Evolutionary conservation across 2,113 vertebrate genomes (phyloP), one percentile per base, ranked within the genome.

Genomic region (Podilymbus podiceps): DNA sequence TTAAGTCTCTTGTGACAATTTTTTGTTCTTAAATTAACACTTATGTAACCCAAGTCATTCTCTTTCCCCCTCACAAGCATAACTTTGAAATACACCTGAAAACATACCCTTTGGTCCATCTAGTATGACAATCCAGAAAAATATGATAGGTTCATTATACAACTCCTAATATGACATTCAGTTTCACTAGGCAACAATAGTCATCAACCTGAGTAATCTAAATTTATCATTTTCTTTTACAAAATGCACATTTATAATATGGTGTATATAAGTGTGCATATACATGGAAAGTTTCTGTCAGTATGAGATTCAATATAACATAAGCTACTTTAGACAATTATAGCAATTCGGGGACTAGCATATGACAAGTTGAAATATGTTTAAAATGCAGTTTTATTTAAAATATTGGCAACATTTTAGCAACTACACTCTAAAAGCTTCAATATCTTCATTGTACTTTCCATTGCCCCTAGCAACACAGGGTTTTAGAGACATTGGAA

Each of bases 211-310:
- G 40, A 72, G 52, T 40, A 59, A 79, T 35, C 9, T 53, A 76
- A 72, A 62, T 35, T 16, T 88, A 49, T 76, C 1, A 38, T 42
- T 64, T 88, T 62, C 28, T 73, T 89, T 73, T 84, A 64, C 8
- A 53, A 83, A 85, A 52, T 60, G 9, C 6, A 76, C 5, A 59
- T 63, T 76, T 90, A 40, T 40, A 40, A 44, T 33, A 64, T 4
- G 1, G 3, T 42, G 42, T 76, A 22, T 20, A 10, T 47, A 47
- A 58, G 9, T 10, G 4, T 72, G 31, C 1, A 0, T 59, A 42
- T 40, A 69, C 12, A 38, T 27, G 18, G 49, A 33, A 66, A 73
- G 22, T 69, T 95, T 74, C 13, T 5, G 1, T n/a, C 25, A 52
- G 6, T 42, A 44, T 62, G 33, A 92, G 52, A 63, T 55, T 79